These are phyloP conservation scores for Actias luna DNA, from an alignment of 2,888 invertebrate species.

Conservation along the genomic window DNA sequence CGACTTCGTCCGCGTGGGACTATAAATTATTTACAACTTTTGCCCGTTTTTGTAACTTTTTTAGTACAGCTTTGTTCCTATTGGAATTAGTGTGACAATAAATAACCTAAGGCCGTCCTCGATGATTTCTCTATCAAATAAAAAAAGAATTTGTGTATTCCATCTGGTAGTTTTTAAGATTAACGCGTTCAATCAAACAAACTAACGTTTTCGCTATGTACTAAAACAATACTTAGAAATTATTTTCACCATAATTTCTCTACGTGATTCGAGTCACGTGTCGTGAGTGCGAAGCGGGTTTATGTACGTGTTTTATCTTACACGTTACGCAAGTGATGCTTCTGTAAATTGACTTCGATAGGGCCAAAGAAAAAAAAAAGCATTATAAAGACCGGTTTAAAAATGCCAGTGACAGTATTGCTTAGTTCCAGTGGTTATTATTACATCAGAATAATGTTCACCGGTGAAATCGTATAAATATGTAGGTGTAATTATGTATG, in stretches of 20 bases:
- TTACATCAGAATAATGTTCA: background rate
- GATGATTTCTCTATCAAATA: too few relatives aligned
- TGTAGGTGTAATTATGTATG: background rate
- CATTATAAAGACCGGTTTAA: background rate
- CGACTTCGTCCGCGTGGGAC: too few relatives aligned
- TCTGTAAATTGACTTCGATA: constrained; percentile 6
- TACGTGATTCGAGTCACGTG: constrained; percentile 21
- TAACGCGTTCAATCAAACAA: too few relatives aligned
- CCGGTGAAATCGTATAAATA: background rate
- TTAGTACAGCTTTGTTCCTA: too few relatives aligned
- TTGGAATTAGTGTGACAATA: too few relatives aligned
- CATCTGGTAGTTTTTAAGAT: too few relatives aligned
- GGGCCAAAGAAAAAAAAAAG: background rate
- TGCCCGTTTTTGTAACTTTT: too few relatives aligned
- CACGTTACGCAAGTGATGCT: constrained; percentile 14
- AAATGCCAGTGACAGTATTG: background rate
- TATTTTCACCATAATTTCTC: constrained; percentile 8
- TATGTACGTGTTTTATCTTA: constrained; percentile 21
- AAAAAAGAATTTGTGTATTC: too few relatives aligned
- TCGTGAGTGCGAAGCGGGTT: constrained; percentile 9
- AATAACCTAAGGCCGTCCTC: too few relatives aligned
- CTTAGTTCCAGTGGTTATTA: background rate
- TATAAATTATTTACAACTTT: too few relatives aligned
- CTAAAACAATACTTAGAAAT: background rate
- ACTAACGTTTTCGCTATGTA: background rate